Conservation (phyloP, 2,113 vertebrate species). For the Corythaeola cristata region DNA sequence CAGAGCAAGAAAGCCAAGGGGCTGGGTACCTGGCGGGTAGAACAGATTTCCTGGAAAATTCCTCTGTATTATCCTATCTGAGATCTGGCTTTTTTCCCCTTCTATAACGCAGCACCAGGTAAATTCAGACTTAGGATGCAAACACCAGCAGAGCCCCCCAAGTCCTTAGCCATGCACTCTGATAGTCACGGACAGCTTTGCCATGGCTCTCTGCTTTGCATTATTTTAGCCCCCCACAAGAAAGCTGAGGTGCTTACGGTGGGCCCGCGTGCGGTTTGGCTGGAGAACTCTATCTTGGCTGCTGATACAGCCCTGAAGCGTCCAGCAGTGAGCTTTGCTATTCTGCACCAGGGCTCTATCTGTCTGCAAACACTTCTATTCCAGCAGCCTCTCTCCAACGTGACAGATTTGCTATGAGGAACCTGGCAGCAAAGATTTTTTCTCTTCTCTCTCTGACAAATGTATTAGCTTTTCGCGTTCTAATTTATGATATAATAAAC, state of each 20-base stretch:
- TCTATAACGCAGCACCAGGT: not conserved
- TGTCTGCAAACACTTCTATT: conserved; percentile 54
- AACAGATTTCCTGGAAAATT: not conserved
- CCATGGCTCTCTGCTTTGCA: not conserved
- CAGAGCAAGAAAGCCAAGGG: not conserved
- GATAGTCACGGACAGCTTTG: not conserved
- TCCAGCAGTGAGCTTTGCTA: conserved; percentile 13
- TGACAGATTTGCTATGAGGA: conserved; percentile 54
- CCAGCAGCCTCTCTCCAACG: conserved; percentile 14
- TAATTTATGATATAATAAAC: conserved; percentile 66
- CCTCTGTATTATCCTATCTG: not conserved
- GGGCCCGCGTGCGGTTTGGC: not conserved
- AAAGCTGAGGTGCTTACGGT: not conserved
- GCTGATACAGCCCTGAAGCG: not conserved
- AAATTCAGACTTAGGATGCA: not conserved
- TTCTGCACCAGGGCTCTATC: conserved; percentile 38
- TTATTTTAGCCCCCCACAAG: not conserved
- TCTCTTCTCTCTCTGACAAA: conserved; percentile 37
- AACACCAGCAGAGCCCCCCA: not conserved
- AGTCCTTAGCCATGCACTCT: not conserved
- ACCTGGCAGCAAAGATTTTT: conserved; percentile 33
- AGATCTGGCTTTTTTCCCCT: not conserved
- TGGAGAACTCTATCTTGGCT: conserved; percentile 4
- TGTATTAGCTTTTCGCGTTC: conserved; percentile 51
- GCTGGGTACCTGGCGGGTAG: not conserved